Conservation (phyloP, 2,888 invertebrate species). For the Eulithis testata region DNA sequence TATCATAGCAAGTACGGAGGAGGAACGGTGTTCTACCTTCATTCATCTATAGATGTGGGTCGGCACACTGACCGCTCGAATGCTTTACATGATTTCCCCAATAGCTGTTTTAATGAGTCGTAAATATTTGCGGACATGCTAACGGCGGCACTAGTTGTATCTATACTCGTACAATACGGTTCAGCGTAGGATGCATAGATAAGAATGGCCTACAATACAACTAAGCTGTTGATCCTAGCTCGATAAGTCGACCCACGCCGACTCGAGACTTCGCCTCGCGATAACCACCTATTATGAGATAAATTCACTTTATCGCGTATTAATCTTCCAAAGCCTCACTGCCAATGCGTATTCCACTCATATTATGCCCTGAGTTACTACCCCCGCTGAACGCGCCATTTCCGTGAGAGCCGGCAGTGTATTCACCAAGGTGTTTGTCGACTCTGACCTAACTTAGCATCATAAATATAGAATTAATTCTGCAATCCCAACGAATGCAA, state of each 20-base stretch:
- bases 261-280: conserved; percentile 54
- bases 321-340: conserved; percentile 59
- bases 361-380: conserved; percentile 57
- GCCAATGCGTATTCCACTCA: conserved; percentile 57
- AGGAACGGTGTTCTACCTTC: background rate
- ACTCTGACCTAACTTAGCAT: conserved; percentile 11
- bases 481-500: conserved; percentile 31
- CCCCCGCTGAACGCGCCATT: conserved; percentile 50
- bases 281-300: conserved; percentile 66
- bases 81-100: background rate
- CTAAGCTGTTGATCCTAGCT: conserved; percentile 38
- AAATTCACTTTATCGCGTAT: conserved; percentile 69
- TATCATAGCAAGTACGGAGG: background rate
- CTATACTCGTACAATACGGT: conserved; percentile 30
- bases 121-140: conserved; percentile 30
- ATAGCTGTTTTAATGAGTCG: conserved; percentile 32
- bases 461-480: conserved; percentile 32
- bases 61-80: background rate
- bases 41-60: background rate
- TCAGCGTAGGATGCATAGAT: conserved; percentile 52
- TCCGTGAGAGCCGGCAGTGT: conserved; percentile 45
- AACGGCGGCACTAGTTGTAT: conserved; percentile 6
- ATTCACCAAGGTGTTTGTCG: conserved; percentile 1
- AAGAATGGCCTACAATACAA: conserved; percentile 45
- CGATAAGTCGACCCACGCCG: conserved; percentile 56